phyloP scores from a whole-genome alignment of 2,888 invertebrate genomes.

The Elysia crispata region DNA sequence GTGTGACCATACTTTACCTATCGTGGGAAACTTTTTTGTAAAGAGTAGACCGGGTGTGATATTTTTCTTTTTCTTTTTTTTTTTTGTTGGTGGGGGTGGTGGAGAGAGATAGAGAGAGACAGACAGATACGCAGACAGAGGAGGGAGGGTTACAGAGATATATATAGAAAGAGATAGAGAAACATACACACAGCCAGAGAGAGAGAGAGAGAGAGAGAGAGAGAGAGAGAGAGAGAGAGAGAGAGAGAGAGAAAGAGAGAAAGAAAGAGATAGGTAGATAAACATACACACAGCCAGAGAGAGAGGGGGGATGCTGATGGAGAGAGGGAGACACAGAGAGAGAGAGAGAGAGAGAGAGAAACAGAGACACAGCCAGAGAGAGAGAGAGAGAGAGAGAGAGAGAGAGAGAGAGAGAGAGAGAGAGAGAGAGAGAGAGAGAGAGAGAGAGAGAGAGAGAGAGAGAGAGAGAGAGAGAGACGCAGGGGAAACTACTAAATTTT shows the following conservation, averaged over 20 bases:
- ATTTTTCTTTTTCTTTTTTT: too few relatives aligned
- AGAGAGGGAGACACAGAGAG: constrained; percentile 23
- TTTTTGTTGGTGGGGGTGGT: too few relatives aligned
- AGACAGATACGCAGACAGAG: constrained; percentile 1
- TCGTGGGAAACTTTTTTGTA: too few relatives aligned
- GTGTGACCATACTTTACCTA: too few relatives aligned
- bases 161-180: not conserved
- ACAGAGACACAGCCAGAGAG: too few relatives aligned
- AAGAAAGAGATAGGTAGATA: constrained; percentile 28
- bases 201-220: constrained; percentile 23
- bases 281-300: too few relatives aligned
- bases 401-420: constrained; percentile 34
- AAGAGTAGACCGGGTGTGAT: too few relatives aligned
- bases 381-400: constrained; percentile 1
- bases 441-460: constrained; percentile 13
- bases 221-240: not conserved
- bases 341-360: constrained; percentile 1
- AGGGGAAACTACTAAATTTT: not conserved
- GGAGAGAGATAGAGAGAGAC: too few relatives aligned
- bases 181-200: constrained; percentile 11
- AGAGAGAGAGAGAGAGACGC: constrained; percentile 28
- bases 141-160: constrained; percentile 24
- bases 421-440: not conserved
- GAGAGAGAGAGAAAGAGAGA: constrained; percentile 23
- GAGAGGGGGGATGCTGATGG: not conserved